Evolutionary conservation across 1,140 invertebrate genomes (phyloP), one percentile per base, ranked within the genome.

Genomic region (Panagrolaimus sp.): DNA sequence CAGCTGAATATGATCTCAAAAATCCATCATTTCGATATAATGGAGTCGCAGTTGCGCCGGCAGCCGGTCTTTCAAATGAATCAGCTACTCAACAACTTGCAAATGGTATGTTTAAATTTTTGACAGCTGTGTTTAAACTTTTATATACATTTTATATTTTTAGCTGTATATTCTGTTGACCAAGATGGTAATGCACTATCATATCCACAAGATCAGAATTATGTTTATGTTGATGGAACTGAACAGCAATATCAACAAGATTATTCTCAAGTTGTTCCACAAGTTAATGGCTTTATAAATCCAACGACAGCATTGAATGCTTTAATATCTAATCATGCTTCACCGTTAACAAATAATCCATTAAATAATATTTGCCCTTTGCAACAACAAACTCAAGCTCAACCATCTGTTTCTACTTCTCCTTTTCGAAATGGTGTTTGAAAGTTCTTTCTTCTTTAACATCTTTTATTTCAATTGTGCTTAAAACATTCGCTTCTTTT

Each of bases 1-100:
- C 83, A 82, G 74, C 84, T 84, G 72, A 91, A 25, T 86, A 98
- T 79, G 96, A 98, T 86, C 86, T 99, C 73, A 98, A 99, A 86
- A 98, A 98, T 87, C 96, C 96, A 9, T 98, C 96, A 87, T 98
- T 99, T 85, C 85, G 88, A 42, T 88, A 86, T 74, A 85, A 83
- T 44, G 85, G 85, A 11, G 27, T 27, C n/a, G 27, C 90, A 91
- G 47, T 90, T 91, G 9, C 45, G 65, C 0, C 89, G 90, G 68
- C 90, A 91, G 7, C 92, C 0, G 73, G 68, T 20, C n/a, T 31
- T 44, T 46, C 53, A 11, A 38, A 63, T 20, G 73, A 75, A 67
- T 73, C 46, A 27, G 70, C 73, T 9, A 64, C 67, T 38, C 66
- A 67, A n/a, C 71, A 74, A 27, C 25, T 73, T 57, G 51, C 51